Conservation (phyloP, 2,888 invertebrate genomes). For the Erebia palarica region DNA sequence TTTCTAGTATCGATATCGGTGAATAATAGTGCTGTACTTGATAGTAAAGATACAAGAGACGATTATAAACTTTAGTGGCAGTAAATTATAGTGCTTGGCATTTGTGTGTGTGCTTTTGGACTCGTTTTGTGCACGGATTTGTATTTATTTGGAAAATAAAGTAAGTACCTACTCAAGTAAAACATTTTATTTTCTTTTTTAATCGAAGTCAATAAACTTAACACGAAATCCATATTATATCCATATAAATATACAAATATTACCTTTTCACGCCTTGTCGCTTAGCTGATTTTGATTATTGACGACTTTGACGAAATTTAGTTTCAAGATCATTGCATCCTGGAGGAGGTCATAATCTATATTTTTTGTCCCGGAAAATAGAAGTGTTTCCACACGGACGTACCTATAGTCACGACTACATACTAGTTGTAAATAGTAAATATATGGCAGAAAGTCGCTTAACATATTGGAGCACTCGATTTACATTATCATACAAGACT, state of each 20-base stretch:
- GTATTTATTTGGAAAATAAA: not conserved
- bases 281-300: too few species aligned
- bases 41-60: not conserved
- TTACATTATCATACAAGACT: not conserved
- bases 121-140: not conserved
- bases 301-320: too few species aligned
- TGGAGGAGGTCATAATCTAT: too few species aligned
- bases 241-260: too few species aligned
- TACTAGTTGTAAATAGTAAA: too few species aligned
- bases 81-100: not conserved
- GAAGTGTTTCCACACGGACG: too few species aligned
- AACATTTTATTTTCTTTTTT: not conserved
- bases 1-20: not conserved
- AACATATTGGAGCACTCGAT: not conserved
- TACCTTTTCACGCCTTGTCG: too few species aligned
- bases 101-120: conserved; percentile 9
- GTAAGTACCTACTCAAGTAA: not conserved
- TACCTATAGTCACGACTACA: too few species aligned
- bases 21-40: not conserved
- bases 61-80: not conserved
- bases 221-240: too few species aligned
- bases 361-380: too few species aligned
- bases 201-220: too few species aligned
- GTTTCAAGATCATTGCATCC: too few species aligned
- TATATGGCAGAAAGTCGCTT: not conserved